Percentiles rank a stretch among this genome's conserved stretches.
These are phyloP conservation scores for Zaprionus vittiger DNA, from an alignment of 1,140 invertebrate species.

Conservation along the genomic window DNA sequence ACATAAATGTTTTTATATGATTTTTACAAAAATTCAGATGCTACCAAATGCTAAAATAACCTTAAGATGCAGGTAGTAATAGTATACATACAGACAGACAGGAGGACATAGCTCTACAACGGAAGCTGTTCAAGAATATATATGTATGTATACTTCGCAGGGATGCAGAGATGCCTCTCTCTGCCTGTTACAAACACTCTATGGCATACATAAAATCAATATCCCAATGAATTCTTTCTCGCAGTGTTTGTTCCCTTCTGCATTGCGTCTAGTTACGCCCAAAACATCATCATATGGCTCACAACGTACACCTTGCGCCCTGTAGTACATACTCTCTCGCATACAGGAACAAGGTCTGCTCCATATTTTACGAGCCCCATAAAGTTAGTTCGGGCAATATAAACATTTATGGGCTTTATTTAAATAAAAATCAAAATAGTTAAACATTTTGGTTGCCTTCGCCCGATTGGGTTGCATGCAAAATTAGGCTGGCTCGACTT, in stretches of 20 bases:
- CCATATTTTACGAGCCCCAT: constrained; percentile 71
- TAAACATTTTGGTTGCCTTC: constrained; percentile 60
- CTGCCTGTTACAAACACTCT: too few relatives aligned
- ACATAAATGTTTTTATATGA: too few relatives aligned
- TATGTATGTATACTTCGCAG: too few relatives aligned
- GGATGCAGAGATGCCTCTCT: too few relatives aligned
- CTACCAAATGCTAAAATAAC: neutral
- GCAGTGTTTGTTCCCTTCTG: neutral
- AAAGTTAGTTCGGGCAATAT: constrained; percentile 69
- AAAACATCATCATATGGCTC: neutral
- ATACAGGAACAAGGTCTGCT: constrained; percentile 54
- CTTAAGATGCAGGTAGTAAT: neutral
- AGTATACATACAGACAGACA: neutral
- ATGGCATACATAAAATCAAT: neutral
- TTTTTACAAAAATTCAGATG: too few relatives aligned
- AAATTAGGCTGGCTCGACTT: constrained; percentile 68
- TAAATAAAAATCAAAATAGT: constrained; percentile 80
- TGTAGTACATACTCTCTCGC: neutral
- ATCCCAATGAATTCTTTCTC: neutral
- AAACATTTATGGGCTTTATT: constrained; percentile 80
- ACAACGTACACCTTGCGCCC: neutral
- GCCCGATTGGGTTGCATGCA: constrained; percentile 53
- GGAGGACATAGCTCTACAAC: too few relatives aligned
- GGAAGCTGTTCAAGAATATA: too few relatives aligned
- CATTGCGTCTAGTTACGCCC: too few relatives aligned